phyloP scores from a whole-genome alignment of 2,113 vertebrate species.

The Strix uralensis region DNA sequence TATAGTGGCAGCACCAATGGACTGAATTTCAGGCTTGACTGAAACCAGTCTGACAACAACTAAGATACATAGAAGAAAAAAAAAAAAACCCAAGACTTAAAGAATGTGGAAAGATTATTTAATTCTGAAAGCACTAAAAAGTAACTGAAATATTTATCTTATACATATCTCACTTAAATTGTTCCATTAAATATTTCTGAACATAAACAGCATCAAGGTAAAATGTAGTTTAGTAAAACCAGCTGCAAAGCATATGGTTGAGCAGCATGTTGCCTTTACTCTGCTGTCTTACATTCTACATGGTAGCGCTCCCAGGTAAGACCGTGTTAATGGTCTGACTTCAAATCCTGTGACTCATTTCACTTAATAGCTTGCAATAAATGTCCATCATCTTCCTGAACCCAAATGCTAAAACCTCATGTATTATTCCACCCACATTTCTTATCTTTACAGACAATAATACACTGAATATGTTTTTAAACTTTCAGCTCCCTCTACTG shows the following conservation, averaged over 20 bases:
- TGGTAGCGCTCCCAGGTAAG: background rate
- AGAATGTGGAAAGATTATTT: background rate
- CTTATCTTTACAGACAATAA: background rate
- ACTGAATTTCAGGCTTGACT: background rate
- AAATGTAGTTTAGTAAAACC: background rate
- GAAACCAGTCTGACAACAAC: background rate
- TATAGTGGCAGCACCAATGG: background rate
- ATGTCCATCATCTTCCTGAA: background rate
- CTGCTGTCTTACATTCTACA: background rate
- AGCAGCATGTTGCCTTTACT: background rate
- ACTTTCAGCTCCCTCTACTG: background rate
- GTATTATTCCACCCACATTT: background rate
- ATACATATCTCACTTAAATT: background rate
- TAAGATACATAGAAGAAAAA: background rate
- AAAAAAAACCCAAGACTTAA: background rate
- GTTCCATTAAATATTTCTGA: background rate
- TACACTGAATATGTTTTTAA: background rate
- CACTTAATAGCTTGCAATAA: background rate
- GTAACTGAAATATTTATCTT: background rate
- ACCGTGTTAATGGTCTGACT: background rate
- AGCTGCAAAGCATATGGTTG: background rate
- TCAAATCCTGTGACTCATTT: background rate
- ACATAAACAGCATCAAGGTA: background rate
- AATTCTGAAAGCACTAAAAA: background rate
- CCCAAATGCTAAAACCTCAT: background rate